Evolutionary conservation across 2,113 vertebrate genomes (phyloP).

Genomic region (Xyliphius kryptos): DNA sequence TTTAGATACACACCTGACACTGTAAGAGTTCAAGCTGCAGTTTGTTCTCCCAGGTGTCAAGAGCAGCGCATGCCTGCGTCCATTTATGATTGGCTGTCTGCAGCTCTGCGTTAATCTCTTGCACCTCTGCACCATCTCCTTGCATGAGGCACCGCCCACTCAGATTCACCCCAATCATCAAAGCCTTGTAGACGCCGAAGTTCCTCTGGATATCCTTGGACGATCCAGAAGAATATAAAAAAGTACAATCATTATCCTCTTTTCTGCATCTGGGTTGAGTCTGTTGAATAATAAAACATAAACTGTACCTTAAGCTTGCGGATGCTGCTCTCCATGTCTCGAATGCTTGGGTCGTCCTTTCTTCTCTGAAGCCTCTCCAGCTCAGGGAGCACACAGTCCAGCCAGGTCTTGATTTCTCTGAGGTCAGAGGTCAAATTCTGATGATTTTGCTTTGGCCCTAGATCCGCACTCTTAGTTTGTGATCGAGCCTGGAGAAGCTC

Average conservation of each 20-base stretch:
- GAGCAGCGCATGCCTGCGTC: constrained; percentile 60
- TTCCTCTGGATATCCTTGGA: constrained; percentile 73
- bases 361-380: constrained; percentile 64
- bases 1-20: constrained; percentile 85
- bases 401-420: constrained; percentile 68
- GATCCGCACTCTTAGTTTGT: constrained; percentile 50
- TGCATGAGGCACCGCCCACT: constrained; percentile 68
- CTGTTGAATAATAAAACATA: no score
- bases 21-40: constrained; percentile 69
- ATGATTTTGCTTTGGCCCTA: no score
- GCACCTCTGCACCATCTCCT: constrained; percentile 56
- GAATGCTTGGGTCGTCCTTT: constrained; percentile 51
- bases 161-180: constrained; percentile 74
- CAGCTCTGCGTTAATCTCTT: constrained; percentile 69
- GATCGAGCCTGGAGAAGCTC: constrained; percentile 74
- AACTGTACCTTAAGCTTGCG: constrained; percentile 73
- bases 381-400: constrained; percentile 68
- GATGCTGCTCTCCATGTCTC: constrained; percentile 62
- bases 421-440: constrained; percentile 76
- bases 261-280: no score
- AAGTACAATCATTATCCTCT: no score
- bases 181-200: constrained; percentile 77
- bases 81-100: constrained; percentile 71
- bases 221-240: no score
- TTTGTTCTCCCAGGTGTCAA: constrained; percentile 71